Conservation (phyloP, 2,113 vertebrate species). For the Megatriorchis doriae region DNA sequence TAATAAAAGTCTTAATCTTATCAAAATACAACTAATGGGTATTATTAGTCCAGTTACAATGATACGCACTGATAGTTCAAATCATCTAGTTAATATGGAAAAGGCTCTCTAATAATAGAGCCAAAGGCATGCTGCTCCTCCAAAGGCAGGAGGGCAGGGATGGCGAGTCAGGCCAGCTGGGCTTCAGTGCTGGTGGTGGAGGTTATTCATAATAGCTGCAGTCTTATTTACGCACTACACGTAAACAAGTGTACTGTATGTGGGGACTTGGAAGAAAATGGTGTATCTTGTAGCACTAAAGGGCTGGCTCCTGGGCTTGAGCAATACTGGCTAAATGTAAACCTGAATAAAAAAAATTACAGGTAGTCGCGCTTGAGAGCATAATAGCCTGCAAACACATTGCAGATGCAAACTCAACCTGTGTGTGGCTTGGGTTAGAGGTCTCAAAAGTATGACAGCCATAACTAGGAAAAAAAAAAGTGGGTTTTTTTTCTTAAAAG, state of each 20-base stretch:
- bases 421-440: not conserved
- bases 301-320: not conserved
- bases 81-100: not conserved
- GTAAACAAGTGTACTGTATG: fast-evolving
- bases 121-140: not conserved
- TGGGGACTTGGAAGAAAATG: not conserved
- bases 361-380: not conserved
- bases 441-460: not conserved
- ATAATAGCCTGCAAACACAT: not conserved
- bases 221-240: fast-evolving
- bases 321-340: not conserved
- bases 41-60: not conserved
- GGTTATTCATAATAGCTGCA: not conserved
- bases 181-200: not conserved
- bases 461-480: not conserved
- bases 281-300: not conserved
- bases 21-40: not conserved
- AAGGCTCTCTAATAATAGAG: not conserved
- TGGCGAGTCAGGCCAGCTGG: not conserved
- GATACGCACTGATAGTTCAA: not conserved
- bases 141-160: not conserved
- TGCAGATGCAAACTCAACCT: not conserved
- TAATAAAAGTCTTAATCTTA: not conserved
- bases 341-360: not conserved
- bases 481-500: not conserved